Conservation (phyloP, 2,797 vertebrate species). For the Eulemur albifrons region DNA sequence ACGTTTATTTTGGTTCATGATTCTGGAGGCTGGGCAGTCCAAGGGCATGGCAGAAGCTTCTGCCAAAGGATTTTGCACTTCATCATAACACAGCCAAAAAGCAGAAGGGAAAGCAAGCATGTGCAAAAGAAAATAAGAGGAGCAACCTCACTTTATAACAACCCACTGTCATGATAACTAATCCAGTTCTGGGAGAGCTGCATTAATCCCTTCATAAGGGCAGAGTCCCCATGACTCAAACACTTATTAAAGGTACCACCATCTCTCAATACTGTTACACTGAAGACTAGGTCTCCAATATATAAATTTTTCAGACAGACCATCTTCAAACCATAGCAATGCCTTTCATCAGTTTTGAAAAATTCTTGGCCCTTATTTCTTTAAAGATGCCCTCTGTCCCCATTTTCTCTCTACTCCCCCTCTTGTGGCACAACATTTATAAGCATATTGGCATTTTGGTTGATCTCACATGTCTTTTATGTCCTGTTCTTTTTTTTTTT, state of each 20-base stretch:
- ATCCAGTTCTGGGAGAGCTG: neutral
- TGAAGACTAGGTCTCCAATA: neutral
- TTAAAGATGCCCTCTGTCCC: neutral
- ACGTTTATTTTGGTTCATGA: too few relatives aligned
- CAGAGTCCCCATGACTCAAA: neutral
- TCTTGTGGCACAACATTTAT: neutral
- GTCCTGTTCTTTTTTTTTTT: neutral
- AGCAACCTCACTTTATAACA: neutral
- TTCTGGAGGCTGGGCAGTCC: too few relatives aligned
- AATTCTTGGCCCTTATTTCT: neutral
- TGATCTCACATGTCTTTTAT: neutral
- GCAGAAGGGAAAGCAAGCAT: neutral
- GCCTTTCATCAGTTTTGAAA: neutral
- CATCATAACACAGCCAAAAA: neutral
- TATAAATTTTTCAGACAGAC: neutral
- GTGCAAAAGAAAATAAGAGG: neutral
- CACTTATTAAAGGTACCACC: neutral
- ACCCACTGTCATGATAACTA: neutral
- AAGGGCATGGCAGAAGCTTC: too few relatives aligned
- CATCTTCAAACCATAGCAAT: neutral
- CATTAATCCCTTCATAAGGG: neutral
- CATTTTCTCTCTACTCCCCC: neutral
- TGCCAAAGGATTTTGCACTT: neutral
- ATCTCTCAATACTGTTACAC: neutral
- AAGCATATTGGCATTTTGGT: neutral